Conservation (phyloP, 1,140 invertebrate genomes). For the Bombus polaris region DNA sequence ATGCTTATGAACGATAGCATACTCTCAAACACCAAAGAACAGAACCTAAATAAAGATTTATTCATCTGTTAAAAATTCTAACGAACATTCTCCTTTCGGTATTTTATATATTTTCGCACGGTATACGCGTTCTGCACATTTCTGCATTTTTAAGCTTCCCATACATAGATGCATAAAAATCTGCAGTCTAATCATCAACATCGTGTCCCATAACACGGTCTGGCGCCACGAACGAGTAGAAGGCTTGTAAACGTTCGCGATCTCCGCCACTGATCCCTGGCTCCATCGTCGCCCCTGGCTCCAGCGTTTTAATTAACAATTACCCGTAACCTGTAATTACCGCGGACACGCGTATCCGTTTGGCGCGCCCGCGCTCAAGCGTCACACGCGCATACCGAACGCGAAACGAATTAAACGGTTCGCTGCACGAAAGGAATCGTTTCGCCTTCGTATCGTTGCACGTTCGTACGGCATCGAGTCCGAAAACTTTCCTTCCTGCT, state of each 20-base stretch:
- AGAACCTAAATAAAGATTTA: too few species aligned
- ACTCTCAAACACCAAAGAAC: too few species aligned
- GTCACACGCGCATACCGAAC: background rate
- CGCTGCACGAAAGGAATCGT: slow-evolving; percentile 13
- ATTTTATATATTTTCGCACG: too few species aligned
- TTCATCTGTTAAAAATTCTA: too few species aligned
- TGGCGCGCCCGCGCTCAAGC: too few species aligned
- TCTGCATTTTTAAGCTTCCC: too few species aligned
- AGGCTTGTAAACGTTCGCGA: background rate
- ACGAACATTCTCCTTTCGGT: too few species aligned
- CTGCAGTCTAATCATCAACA: background rate
- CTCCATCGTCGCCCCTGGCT: background rate
- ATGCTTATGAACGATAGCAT: too few species aligned
- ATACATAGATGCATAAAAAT: too few species aligned
- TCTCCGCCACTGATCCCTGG: background rate
- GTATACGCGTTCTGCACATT: too few species aligned
- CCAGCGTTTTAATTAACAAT: slow-evolving; percentile 44
- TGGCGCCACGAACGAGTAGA: background rate
- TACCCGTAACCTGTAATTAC: slow-evolving; percentile 37
- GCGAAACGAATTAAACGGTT: slow-evolving; percentile 23
- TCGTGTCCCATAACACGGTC: background rate
- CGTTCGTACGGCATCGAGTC: too few species aligned
- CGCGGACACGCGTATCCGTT: background rate
- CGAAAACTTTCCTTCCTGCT: background rate
- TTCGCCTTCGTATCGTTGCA: background rate